Evolutionary conservation across 2,797 vertebrate species (phyloP).

Genomic region (Rhodeus uyekii): DNA sequence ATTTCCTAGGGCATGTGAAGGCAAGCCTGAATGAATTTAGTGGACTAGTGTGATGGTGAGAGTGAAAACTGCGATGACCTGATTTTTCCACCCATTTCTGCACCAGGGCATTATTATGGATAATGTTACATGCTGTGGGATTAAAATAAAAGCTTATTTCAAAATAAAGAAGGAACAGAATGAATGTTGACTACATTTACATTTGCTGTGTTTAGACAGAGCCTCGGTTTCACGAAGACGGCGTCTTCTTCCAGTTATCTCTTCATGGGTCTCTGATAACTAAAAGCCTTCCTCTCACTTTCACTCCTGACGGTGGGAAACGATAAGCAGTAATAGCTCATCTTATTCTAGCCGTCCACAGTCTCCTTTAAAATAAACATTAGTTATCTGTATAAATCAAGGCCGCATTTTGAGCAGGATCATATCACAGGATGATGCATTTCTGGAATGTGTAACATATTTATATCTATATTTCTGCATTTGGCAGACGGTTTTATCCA

Average conservation of each 20-base stretch:
- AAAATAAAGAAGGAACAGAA: neutral
- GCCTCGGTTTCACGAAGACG: slow-evolving; percentile 2
- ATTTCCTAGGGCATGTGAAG: slow-evolving; percentile 48
- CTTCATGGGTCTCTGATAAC: slow-evolving; percentile 35
- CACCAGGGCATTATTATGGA: neutral
- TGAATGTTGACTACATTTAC: neutral
- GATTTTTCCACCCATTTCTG: slow-evolving; percentile 20
- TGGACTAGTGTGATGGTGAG: slow-evolving; percentile 60
- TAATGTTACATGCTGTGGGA: neutral
- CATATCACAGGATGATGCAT: neutral
- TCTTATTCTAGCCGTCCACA: neutral
- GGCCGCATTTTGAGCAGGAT: neutral
- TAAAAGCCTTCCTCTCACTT: slow-evolving; percentile 23
- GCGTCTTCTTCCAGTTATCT: slow-evolving; percentile 30
- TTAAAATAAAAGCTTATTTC: neutral
- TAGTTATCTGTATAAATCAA: slow-evolving; percentile 1
- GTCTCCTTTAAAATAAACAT: neutral
- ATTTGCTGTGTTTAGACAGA: neutral
- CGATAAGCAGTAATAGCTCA: slow-evolving; percentile 4
- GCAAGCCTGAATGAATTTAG: slow-evolving; percentile 65
- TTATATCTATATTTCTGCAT: too few species aligned
- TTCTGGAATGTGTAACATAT: neutral
- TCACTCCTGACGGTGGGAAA: slow-evolving; percentile 32
- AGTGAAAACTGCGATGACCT: slow-evolving; percentile 61
- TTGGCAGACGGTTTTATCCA: too few species aligned